Evolutionary conservation across 2,888 invertebrate genomes (phyloP), one percentile per base, ranked within the genome.

Genomic region (Salticus scenicus): DNA sequence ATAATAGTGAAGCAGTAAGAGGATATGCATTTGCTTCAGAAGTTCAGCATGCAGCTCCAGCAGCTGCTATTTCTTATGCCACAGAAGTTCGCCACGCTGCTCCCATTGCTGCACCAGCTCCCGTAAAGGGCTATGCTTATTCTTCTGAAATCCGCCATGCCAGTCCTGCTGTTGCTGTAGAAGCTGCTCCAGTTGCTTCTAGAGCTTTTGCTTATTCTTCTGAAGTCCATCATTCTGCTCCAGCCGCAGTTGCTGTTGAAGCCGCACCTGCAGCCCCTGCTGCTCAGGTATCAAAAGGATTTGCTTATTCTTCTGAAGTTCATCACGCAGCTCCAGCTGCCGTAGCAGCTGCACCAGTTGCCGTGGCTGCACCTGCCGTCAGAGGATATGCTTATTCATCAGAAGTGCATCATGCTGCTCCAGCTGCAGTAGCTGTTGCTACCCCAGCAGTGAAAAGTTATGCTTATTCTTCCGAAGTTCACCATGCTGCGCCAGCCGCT

Each of bases 1-100:
- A 8, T 37, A 24, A 37, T 20, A 41, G 10, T 37, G 69, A 37
- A 30, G 20, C 71, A 0, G 69, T 69, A 1, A 77, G 77, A 41
- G 77, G 83, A 1, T 84, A 77, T 24, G 77, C 76, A 14, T 83
- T 71, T 30, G 71, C 82, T n/a, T 71, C 76, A 4, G 20, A 83
- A 30, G 76, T 77, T 12, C 83, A 77, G 14, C 76, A 69, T 42
- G 74, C 63, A 0, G 71, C 78, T 63, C 64, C 79, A 33, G 67
- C 47, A 24, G 31, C 64, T 64, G 64, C 64, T 64, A 71, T 33
- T 24, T 69, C 84, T 5, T 78, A 78, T 27, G 66, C 78, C 17
- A 72, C 83, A 5, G 76, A 67, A 47, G 72, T 83, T 47, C 78
- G 74, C 24, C 79, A 80, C n/a, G 79, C 77, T 64, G 74, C 74